These are phyloP conservation scores for Hippoglossus stenolepis DNA, from an alignment of 2,113 vertebrate genomes.

Conservation along the genomic window DNA sequence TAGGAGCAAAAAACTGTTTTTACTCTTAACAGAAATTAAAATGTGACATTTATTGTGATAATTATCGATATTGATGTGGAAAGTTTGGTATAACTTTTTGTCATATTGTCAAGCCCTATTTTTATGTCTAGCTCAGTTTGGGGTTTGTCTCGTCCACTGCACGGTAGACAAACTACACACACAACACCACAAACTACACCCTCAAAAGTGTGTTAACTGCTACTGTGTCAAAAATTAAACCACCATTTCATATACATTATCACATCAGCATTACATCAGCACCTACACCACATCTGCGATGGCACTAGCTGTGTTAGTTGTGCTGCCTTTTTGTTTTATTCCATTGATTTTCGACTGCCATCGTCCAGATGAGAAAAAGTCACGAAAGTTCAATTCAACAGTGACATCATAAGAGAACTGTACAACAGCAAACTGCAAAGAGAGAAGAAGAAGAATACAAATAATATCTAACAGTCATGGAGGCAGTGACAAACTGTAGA, in stretches of 20 bases:
- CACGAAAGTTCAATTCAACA: slow-evolving; percentile 57
- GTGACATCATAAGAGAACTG: rapidly evolving
- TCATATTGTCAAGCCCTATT: no score
- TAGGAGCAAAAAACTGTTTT: no score
- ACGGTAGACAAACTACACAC: no score
- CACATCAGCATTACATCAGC: background rate
- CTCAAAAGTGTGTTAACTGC: no score
- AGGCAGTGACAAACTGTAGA: background rate
- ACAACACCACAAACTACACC: no score
- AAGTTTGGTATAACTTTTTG: no score
- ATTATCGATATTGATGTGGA: no score
- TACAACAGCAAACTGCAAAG: slow-evolving; percentile 78
- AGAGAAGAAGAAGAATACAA: background rate
- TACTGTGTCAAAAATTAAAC: no score
- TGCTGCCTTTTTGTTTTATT: rapidly evolving
- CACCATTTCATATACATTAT: background rate
- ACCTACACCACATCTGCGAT: slow-evolving; percentile 75
- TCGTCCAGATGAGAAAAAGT: rapidly evolving
- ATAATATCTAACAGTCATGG: background rate
- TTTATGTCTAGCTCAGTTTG: no score
- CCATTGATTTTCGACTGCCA: background rate
- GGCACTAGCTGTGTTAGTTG: slow-evolving; percentile 53
- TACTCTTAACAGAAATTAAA: no score
- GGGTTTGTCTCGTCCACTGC: no score
- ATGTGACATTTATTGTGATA: no score